These are phyloP conservation scores for Adineta ricciae DNA, from an alignment of 2,888 invertebrate genomes.

Conservation along the genomic window DNA sequence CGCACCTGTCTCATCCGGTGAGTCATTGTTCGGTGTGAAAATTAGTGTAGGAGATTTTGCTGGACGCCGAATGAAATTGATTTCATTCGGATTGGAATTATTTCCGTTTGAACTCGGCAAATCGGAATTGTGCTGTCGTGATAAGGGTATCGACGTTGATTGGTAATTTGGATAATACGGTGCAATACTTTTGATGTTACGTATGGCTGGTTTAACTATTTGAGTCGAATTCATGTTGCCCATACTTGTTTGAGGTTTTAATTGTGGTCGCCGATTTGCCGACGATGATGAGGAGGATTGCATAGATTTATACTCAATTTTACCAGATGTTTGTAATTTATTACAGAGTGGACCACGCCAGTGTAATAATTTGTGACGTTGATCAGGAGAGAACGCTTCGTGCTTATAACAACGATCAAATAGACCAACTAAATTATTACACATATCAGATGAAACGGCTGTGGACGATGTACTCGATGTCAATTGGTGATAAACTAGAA, in stretches of 20 bases:
- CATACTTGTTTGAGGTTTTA: not conserved
- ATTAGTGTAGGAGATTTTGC: not conserved
- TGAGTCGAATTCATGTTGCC: not conserved
- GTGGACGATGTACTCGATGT: not conserved
- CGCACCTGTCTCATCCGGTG: not conserved
- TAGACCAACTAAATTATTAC: not conserved
- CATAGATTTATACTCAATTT: not conserved
- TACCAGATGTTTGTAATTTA: not conserved
- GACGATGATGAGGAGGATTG: not conserved
- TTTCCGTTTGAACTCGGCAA: not conserved
- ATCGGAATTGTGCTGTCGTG: not conserved
- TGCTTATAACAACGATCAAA: conserved; percentile 13
- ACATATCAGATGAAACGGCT: not conserved
- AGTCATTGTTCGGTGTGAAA: not conserved
- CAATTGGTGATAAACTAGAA: not conserved
- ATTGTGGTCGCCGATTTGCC: not conserved
- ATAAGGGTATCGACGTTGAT: not conserved
- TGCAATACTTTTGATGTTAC: not conserved
- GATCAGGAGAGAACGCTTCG: not conserved
- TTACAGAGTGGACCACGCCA: not conserved
- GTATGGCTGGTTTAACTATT: not conserved
- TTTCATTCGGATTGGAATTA: not conserved
- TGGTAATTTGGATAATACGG: not conserved
- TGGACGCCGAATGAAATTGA: not conserved
- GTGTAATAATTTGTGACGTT: conserved; percentile 1